A percentile compares a stretch with the other conserved stretches of the same genome.
Evolutionary conservation across 2,888 invertebrate species (phyloP).

Genomic region (Chloroclystis v-ata): DNA sequence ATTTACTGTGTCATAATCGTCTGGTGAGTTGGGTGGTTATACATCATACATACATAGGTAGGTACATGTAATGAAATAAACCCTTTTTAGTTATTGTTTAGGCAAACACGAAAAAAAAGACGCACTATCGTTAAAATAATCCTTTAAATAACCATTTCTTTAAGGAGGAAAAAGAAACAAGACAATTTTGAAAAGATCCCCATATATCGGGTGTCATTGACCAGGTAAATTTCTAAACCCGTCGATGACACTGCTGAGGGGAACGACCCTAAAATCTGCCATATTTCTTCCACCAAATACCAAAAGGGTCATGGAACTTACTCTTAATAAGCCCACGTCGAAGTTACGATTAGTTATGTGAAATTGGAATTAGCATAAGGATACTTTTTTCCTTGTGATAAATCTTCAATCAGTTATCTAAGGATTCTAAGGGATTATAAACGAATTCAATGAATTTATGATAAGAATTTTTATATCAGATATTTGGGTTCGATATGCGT

Average conservation of each 20-base stretch:
- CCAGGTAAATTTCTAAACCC: constrained; percentile 20
- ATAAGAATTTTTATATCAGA: not conserved
- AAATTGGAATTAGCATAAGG: not conserved
- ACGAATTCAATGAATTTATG: not conserved
- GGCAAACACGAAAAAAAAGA: no score
- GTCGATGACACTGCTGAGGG: constrained; percentile 22
- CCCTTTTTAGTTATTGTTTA: no score
- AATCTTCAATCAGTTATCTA: no score
- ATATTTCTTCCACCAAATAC: constrained; percentile 9
- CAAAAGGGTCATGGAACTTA: constrained; percentile 8
- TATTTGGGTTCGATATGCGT: no score
- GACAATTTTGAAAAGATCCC: not conserved
- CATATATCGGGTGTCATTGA: constrained; percentile 5
- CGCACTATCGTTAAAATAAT: no score
- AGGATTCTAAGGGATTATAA: not conserved
- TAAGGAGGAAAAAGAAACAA: not conserved
- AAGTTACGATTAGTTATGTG: not conserved
- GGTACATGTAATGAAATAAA: no score
- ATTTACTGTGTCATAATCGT: constrained; percentile 4
- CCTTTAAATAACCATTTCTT: no score
- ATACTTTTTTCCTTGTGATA: not conserved
- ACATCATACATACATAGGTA: no score
- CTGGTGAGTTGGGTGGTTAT: no score
- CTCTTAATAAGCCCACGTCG: constrained; percentile 1
- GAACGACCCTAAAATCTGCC: constrained; percentile 18